These are phyloP conservation scores for Bradypus variegatus DNA, from an alignment of 2,797 vertebrate species.

Conservation along the genomic window DNA sequence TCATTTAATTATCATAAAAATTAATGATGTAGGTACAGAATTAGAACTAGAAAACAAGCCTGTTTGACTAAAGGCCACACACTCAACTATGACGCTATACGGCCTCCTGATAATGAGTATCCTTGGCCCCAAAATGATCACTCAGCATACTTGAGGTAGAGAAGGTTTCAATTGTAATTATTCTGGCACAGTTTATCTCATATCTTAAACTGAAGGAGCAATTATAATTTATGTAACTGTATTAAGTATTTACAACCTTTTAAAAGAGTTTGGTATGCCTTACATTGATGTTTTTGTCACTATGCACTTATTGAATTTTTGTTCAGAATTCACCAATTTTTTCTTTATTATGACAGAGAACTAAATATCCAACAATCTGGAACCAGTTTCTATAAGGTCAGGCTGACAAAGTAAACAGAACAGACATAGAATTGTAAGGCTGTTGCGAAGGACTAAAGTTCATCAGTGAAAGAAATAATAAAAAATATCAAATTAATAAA, in stretches of 20 bases:
- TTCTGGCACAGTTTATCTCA: slow-evolving; percentile 5
- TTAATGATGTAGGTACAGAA: neutral
- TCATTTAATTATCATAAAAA: slow-evolving; percentile 11
- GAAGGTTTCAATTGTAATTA: slow-evolving; percentile 17
- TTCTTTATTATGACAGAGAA: neutral
- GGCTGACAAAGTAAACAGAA: neutral
- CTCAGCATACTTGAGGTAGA: neutral
- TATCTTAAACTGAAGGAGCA: neutral
- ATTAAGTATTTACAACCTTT: neutral
- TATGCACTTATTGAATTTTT: slow-evolving; percentile 20
- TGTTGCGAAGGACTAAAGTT: slow-evolving; percentile 15
- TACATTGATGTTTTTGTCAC: neutral
- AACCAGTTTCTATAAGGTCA: neutral
- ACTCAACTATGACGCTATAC: neutral
- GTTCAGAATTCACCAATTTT: neutral
- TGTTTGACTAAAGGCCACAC: neutral
- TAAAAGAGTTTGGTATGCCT: neutral
- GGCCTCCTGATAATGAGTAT: neutral
- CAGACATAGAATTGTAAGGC: neutral
- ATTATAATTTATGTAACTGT: neutral
- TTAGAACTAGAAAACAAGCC: neutral
- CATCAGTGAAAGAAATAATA: neutral
- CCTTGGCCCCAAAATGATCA: neutral
- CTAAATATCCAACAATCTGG: neutral
- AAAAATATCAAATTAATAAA: neutral